These are phyloP conservation scores for Microctenopoma steveboyesi DNA, from an alignment of 2,797 vertebrate genomes.

Conservation along the genomic window DNA sequence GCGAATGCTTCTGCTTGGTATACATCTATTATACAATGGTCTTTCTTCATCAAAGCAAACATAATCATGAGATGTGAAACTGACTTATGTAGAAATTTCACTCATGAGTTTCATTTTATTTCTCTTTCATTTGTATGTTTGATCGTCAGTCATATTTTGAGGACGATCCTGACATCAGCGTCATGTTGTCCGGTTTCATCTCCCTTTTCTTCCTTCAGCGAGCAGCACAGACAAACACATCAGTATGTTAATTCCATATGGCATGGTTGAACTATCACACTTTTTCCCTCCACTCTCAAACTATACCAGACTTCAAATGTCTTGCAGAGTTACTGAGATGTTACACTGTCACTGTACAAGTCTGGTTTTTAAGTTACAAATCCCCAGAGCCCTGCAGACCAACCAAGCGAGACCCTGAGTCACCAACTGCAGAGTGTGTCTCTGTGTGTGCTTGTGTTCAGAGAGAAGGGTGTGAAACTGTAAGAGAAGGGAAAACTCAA, in stretches of 20 bases:
- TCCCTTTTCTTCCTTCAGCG: slow-evolving; percentile 26
- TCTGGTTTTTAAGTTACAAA: slow-evolving; percentile 79
- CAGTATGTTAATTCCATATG: slow-evolving; percentile 72
- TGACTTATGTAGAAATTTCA: slow-evolving; percentile 22
- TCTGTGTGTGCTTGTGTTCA: slow-evolving; percentile 12
- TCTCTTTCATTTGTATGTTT: slow-evolving; percentile 33
- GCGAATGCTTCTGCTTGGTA: slow-evolving; percentile 45
- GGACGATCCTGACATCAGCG: slow-evolving; percentile 18
- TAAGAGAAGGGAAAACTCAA: slow-evolving; percentile 54
- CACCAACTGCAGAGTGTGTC: slow-evolving; percentile 47
- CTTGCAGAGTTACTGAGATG: slow-evolving; percentile 59
- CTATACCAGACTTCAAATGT: slow-evolving; percentile 60
- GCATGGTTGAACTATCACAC: slow-evolving; percentile 57
- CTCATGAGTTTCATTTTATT: slow-evolving; percentile 27
- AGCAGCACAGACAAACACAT: slow-evolving; percentile 55
- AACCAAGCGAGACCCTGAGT: slow-evolving; percentile 68
- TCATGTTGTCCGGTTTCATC: slow-evolving; percentile 51
- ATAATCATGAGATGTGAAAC: slow-evolving; percentile 30
- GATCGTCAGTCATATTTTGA: slow-evolving; percentile 29
- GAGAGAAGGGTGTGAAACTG: slow-evolving; percentile 19
- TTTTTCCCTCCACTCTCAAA: slow-evolving; percentile 19
- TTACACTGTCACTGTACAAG: slow-evolving; percentile 62
- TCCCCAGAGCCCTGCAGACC: slow-evolving; percentile 68
- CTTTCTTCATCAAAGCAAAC: slow-evolving; percentile 36
- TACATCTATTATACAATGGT: slow-evolving; percentile 11